Evolutionary conservation across 2,113 vertebrate species (phyloP), one percentile per base, ranked within the genome.

Genomic region (Pelmatolapia mariae): DNA sequence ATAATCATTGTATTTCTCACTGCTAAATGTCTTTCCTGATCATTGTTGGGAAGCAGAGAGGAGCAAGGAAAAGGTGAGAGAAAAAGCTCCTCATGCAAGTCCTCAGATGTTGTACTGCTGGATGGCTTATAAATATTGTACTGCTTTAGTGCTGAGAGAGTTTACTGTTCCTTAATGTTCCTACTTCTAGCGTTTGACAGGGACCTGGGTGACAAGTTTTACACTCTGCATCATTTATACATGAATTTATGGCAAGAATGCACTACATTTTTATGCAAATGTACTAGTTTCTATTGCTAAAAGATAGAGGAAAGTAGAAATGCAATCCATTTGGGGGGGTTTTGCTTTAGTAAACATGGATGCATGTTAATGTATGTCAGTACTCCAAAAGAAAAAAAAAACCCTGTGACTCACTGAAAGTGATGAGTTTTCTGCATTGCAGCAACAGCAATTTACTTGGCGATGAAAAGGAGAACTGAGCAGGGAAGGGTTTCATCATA

Each of bases 1-100:
- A 93, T 93, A 94, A 95, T 93, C 92, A 82, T 88, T 91, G 89
- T 78, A 87, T 89, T 92, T 92, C 81, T 91, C 50, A 22, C 80
- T 82, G 68, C 89, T 85, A 86, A 87, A 89, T n/a, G 89, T 89
- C 89, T 61, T 83, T 73, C 45, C 90, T 89, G 71, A 92, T 95
- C 93, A 89, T 89, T 47, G 73, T 88, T 80, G 5, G 83, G 26
- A 63, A 89, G 80, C 19, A 13, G 79, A 86, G 54, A 68, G 52
- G 79, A 87, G 76, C 82, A 81, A 52, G 16, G 12, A 33, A 79
- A 80, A 71, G 61, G 86, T 57, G 87, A 57, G 82, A 66, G 80
- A 82, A 36, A 84, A 59, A 76, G 81, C 87, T 43, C 38, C n/a
- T 36, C 57, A 3, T n/a, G 80, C 89, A 85, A 66, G 22, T 61